A percentile compares a stretch with the other conserved stretches of the same genome.
These are phyloP conservation scores for Mellilla xanthometata DNA, from an alignment of 2,888 invertebrate species.

Conservation along the genomic window DNA sequence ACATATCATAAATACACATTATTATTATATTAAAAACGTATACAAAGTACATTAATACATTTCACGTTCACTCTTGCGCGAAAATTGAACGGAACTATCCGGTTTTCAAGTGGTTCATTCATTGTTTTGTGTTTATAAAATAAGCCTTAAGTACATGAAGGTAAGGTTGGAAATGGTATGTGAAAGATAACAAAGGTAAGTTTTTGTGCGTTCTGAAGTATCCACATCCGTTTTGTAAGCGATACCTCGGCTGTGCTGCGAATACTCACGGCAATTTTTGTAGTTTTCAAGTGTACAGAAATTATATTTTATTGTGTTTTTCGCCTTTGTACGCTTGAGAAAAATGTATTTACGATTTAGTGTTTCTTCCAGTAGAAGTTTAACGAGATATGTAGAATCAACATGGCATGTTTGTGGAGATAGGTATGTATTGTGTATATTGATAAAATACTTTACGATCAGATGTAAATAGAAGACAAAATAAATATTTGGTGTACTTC, in stretches of 20 bases:
- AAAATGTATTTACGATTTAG: background rate
- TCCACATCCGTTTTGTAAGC: constrained; percentile 54
- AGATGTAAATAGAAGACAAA: no score
- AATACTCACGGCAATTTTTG: constrained; percentile 13
- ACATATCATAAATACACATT: constrained; percentile 42
- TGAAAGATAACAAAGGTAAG: constrained; percentile 25
- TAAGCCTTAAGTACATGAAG: constrained; percentile 14
- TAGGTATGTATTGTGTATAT: no score
- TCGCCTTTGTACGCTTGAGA: constrained; percentile 2
- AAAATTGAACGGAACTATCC: constrained; percentile 72
- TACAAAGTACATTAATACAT: constrained; percentile 64
- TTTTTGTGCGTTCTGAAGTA: constrained; percentile 44
- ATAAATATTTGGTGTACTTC: no score
- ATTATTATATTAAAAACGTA: constrained; percentile 78
- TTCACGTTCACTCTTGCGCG: constrained; percentile 65
- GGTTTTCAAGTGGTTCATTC: constrained; percentile 68
- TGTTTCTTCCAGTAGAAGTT: background rate
- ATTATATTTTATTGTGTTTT: constrained; percentile 7
- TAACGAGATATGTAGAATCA: no score
- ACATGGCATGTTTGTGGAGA: no score
- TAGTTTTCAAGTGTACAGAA: constrained; percentile 11
- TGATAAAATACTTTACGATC: no score
- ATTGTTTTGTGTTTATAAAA: constrained; percentile 6
- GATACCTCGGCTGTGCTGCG: constrained; percentile 30
- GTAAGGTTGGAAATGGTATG: constrained; percentile 25